Conservation (phyloP, 2,888 invertebrate genomes). For the Prionchulus punctatus region DNA sequence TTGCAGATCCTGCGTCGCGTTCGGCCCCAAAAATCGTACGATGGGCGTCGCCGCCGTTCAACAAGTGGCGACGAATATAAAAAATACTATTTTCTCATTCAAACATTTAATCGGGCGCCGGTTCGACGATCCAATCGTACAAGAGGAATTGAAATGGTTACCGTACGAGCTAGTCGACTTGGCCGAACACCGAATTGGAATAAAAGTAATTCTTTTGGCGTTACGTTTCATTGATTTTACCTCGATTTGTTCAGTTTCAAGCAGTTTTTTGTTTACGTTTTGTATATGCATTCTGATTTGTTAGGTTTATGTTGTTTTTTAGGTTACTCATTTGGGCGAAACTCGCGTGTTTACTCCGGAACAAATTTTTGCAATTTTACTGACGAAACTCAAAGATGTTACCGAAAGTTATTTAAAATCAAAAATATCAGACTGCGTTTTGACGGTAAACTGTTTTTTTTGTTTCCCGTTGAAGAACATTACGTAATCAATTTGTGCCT, state of each 20-base stretch:
- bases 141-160: constrained; percentile 59
- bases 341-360: constrained; percentile 66
- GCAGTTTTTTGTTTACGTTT: too few species aligned
- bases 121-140: constrained; percentile 65
- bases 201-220: too few species aligned
- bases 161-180: constrained; percentile 61
- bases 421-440: constrained; percentile 42
- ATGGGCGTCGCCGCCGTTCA: constrained; percentile 92
- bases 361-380: constrained; percentile 86
- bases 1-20: constrained; percentile 77
- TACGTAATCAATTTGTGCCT: neutral
- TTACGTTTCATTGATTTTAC: too few species aligned
- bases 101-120: constrained; percentile 80
- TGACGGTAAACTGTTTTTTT: constrained; percentile 34
- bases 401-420: constrained; percentile 62
- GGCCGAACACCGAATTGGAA: constrained; percentile 62
- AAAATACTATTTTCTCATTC: constrained; percentile 83
- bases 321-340: constrained; percentile 68
- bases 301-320: constrained; percentile 15
- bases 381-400: constrained; percentile 85
- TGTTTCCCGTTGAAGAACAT: neutral
- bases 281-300: too few species aligned
- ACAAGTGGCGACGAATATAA: constrained; percentile 88
- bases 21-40: constrained; percentile 74
- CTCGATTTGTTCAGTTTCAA: too few species aligned